Base-by-base conservation (phyloP, 2,113 vertebrate species). In the Cyrtonyx montezumae region DNA sequence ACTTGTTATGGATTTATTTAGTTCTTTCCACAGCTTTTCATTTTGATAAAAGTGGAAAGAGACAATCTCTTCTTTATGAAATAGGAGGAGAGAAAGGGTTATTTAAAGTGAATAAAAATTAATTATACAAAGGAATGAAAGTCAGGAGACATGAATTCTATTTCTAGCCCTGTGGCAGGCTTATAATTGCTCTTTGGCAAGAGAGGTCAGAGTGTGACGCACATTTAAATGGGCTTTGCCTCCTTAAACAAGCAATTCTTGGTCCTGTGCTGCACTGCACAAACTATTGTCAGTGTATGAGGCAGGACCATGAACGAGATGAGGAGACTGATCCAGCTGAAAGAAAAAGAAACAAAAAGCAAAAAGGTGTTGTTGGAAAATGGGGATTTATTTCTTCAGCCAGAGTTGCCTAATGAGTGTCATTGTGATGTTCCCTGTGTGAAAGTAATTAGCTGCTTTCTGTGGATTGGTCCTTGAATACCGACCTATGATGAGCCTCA, bases 101-200 rank as follows among this genome's bases (percentile, higher is more conserved):
- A 37, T 85, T 83, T 80, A 32, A 81, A 90, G 43, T 53, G 81
- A 91, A 84, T 58, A 48, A 76, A 79, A 94, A 87, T 62, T 58
- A 92, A 89, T 91, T 23, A 23, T 73, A 65, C 9, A 25, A 69
- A 61, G 18, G 55, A 82, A 58, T 82, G 91, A 45, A 94, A 95
- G 84, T 94, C 91, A 77, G 94, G 87, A 82, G 88, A 40, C 34
- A 10, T 0, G 49, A 85, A 53, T 68, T 87, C 87, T 91, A 84
- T 94, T 96, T 96, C 66, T 79, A 79, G 91, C 78, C 56, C 67
- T 79, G 78, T 8, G 62, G 48, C 86, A 93, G 93, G 66, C 86
- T 94, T 21, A 3, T 91, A 83, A 87, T 89, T 84, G 91, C 81
- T 94, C 78, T 84, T 90, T 91, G 91, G 94, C 80, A 61, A 67